phyloP scores from a whole-genome alignment of 2,888 invertebrate genomes.

The Toxonevra muliebris region DNA sequence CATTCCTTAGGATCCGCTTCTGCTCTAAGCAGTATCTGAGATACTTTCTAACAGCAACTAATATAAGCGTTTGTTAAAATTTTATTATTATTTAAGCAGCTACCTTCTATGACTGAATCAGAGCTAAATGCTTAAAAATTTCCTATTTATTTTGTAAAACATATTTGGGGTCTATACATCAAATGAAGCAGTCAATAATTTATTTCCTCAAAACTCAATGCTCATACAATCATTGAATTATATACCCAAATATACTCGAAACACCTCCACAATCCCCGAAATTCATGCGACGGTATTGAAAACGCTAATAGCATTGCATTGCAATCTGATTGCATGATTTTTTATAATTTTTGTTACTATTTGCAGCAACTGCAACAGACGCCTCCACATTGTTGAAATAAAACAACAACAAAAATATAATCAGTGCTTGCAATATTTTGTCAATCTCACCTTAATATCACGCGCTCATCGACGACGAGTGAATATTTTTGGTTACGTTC shows the following conservation, averaged over 20 bases:
- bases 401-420: neutral
- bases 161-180: neutral
- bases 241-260: neutral
- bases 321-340: neutral
- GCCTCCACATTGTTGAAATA: conserved; percentile 1
- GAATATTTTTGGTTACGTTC: neutral
- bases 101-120: too few species aligned
- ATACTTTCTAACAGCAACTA: too few species aligned
- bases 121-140: too few species aligned
- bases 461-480: conserved; percentile 21
- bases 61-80: too few species aligned
- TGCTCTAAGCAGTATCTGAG: too few species aligned
- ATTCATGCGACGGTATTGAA: neutral
- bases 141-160: neutral
- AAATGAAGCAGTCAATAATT: neutral
- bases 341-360: neutral
- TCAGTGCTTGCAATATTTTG: conserved; percentile 6
- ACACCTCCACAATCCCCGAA: neutral
- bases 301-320: neutral
- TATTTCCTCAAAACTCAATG: neutral
- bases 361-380: neutral
- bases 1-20: too few species aligned
- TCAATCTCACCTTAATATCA: conserved; percentile 27
- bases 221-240: too few species aligned
- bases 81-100: too few species aligned